Evolutionary conservation across 2,113 vertebrate genomes (phyloP), one percentile per base, ranked within the genome.

Genomic region (Cairina moschata): DNA sequence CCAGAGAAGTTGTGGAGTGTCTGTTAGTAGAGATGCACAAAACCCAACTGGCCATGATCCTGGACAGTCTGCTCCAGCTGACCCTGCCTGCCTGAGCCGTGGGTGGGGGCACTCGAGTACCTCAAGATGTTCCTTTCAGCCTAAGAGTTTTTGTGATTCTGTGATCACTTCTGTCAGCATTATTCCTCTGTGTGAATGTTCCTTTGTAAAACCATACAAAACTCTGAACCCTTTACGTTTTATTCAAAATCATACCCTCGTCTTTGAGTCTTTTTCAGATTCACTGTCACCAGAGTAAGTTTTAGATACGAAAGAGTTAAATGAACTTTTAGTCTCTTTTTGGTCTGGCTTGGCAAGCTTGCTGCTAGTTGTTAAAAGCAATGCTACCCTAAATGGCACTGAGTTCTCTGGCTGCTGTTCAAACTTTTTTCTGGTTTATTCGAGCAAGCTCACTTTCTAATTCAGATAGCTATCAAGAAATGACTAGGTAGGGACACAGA

Each of bases 371-470:
- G 78, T 84, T 75, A 76, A 87, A 42, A 92, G 62, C 83, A 62
- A 4, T 25, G 62, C 88, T 96, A 81, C 95, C 93, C 92, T 97
- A 97, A 89, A 97, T 96, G 96, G 96, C 81, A 66, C 78, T 69
- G 81, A 94, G 40, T 55, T 94, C 62, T 55, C 92, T 95, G 93
- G 95, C 96, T 92, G 86, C 81, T 16, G 3, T 54, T 83, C 80
- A 86, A 26, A 40, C 59, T 68, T 83, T 50, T 36, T 32, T 21
- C 29, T 92, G 75, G 34, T 82, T 81, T 86, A 58, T 66, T 95
- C 50, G 21, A 20, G 21, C 90, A 79, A 3, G 73, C 67, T 92
- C 83, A 12, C 72, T 76, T 85, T 58, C 79, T 31, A 65, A 69
- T 72, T 79, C 78, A 66, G 55, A 69, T 23, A 32, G 71, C 77